Percentiles rank a stretch among this genome's conserved stretches.
These are phyloP conservation scores for Barypeithes pellucidus DNA, from an alignment of 2,888 invertebrate genomes.

Conservation along the genomic window DNA sequence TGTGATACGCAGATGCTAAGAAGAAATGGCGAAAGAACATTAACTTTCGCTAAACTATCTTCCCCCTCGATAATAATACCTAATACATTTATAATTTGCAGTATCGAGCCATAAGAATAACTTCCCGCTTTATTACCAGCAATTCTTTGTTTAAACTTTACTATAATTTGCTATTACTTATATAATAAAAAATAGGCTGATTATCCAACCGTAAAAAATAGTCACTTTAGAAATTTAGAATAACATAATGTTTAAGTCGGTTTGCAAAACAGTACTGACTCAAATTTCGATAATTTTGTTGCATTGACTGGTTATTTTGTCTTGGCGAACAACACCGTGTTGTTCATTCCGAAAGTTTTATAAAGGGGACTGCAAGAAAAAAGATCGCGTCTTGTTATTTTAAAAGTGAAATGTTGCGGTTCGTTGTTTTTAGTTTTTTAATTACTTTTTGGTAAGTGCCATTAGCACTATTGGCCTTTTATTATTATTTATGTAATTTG, in stretches of 20 bases:
- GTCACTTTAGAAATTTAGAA: conserved; percentile 50
- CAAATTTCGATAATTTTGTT: conserved; percentile 41
- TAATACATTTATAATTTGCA: conserved; percentile 9
- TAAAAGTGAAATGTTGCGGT: conserved; percentile 27
- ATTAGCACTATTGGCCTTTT: not conserved
- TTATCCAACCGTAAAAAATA: conserved; percentile 51
- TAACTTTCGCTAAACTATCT: not conserved
- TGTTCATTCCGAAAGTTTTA: conserved; percentile 3
- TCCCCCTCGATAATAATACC: not conserved
- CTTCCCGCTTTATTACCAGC: conserved; percentile 28
- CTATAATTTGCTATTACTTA: conserved; percentile 48
- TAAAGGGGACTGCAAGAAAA: conserved; percentile 20
- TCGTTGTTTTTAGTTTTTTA: conserved; percentile 28
- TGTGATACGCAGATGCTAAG: no score
- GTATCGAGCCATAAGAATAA: conserved; percentile 13
- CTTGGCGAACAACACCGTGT: not conserved
- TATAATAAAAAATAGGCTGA: conserved; percentile 49
- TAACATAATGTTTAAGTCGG: conserved; percentile 40
- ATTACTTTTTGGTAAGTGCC: conserved; percentile 30
- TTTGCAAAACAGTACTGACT: conserved; percentile 47
- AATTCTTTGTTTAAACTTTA: conserved; percentile 44
- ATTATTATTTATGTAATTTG: not conserved
- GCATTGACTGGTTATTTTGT: conserved; percentile 28
- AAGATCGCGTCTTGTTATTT: conserved; percentile 10
- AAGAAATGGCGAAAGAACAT: no score